Evolutionary conservation across 2,888 invertebrate genomes (phyloP), one percentile per base, ranked within the genome.

Genomic region (Timandra comae): DNA sequence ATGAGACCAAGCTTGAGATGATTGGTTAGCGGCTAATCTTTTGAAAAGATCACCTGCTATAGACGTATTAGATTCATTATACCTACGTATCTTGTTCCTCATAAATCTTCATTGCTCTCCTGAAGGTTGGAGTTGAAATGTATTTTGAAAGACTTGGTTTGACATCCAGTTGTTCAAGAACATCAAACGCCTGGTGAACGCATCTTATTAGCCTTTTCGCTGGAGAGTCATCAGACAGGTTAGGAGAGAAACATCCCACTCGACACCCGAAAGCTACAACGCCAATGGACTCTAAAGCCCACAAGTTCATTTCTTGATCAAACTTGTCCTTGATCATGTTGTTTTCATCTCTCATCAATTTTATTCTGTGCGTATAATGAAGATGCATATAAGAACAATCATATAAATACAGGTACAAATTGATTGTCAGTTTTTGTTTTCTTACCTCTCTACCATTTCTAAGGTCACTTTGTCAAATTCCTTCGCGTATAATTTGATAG

Each of bases 381-480:
- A n/a, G n/a, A n/a, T n/a, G n/a, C n/a, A n/a, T n/a, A n/a, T n/a
- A n/a, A n/a, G n/a, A n/a, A n/a, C n/a, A n/a, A n/a, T n/a, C n/a
- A n/a, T n/a, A n/a, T n/a, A n/a, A n/a, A n/a, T n/a, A n/a, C 20
- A 20, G 1, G 23, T n/a, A 8, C 12, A 25, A 28, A 20, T 30
- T 20, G 27, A 12, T 3, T 1, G n/a, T n/a, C n/a, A n/a, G n/a
- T n/a, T n/a, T n/a, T n/a, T n/a, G n/a, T 6, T 16, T 16, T 16
- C 25, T 53, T 64, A 90, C 91, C 90, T 88, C 44, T 75, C 40
- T 4, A 93, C 74, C 70, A 94, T 91, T 37, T 91, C 90, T 23
- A 80, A 63, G 1, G 91, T 91, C 0, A 93, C 91, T 44, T 88
- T 87, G 54, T 91, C 90, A 27, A 93, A 89, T 3, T 86, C 85